Percentiles rank a stretch among this genome's conserved stretches.
Evolutionary conservation across 2,113 vertebrate species (phyloP).

Genomic region (Cyprinodon brontotheroides): DNA sequence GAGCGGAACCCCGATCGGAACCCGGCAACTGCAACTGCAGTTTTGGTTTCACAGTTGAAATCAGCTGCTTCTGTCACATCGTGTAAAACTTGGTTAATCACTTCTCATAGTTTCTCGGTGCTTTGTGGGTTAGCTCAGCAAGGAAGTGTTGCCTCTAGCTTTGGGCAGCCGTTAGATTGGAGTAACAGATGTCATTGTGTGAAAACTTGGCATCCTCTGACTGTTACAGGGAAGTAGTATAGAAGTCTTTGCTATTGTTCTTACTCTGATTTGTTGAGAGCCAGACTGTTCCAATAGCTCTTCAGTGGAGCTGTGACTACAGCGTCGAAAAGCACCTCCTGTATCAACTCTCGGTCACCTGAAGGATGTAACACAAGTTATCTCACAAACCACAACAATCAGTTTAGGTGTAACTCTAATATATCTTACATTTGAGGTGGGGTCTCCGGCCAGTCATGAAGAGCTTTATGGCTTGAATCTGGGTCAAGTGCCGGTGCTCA

Average conservation of each 20-base stretch:
- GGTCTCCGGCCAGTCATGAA: slow-evolving; percentile 92
- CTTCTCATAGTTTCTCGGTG: too few relatives aligned
- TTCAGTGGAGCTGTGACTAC: slow-evolving; percentile 96
- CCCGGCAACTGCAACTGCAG: too few relatives aligned
- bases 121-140: too few relatives aligned
- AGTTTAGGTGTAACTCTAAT: background rate
- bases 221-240: background rate
- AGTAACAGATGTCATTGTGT: too few relatives aligned
- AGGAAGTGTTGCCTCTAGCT: too few relatives aligned
- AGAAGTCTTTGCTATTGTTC: slow-evolving; percentile 46
- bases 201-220: background rate
- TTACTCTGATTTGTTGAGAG: slow-evolving; percentile 98
- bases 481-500: slow-evolving; percentile 91
- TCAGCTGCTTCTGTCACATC: too few relatives aligned
- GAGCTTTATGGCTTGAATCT: slow-evolving; percentile 93
- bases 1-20: too few relatives aligned
- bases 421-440: slow-evolving; percentile 90
- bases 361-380: slow-evolving; percentile 17
- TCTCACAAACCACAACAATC: background rate
- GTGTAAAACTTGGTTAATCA: too few relatives aligned
- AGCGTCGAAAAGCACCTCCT: slow-evolving; percentile 96
- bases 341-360: slow-evolving; percentile 98
- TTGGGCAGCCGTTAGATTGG: too few relatives aligned
- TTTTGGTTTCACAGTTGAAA: too few relatives aligned
- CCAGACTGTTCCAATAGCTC: slow-evolving; percentile 96